Percentiles rank a stretch among this genome's conserved stretches.
Conservation (phyloP, 2,888 invertebrate genomes). For the Lutraria lutraria region DNA sequence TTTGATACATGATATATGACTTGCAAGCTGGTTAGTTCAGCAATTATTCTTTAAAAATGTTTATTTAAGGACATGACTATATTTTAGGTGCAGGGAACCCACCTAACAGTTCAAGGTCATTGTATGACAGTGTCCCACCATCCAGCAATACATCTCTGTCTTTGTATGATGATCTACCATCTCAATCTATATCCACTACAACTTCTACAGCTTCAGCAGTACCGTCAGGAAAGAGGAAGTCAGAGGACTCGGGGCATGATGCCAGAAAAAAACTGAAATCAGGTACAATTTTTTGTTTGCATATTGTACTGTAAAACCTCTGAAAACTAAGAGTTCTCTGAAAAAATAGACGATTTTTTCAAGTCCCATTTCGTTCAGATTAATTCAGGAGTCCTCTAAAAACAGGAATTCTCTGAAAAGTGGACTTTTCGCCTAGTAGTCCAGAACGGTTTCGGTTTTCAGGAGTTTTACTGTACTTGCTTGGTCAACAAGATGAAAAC, state of each 20-base stretch:
- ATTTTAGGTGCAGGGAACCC: neutral
- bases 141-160: slow-evolving; percentile 19
- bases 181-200: slow-evolving; percentile 34
- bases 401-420: too few relatives aligned
- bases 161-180: slow-evolving; percentile 56
- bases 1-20: neutral
- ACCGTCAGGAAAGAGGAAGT: slow-evolving; percentile 43
- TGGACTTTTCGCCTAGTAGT: too few relatives aligned
- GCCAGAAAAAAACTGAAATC: slow-evolving; percentile 46
- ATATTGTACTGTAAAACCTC: too few relatives aligned
- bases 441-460: too few relatives aligned
- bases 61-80: neutral
- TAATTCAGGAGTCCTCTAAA: too few relatives aligned
- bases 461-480: too few relatives aligned
- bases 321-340: too few relatives aligned
- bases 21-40: neutral
- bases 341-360: too few relatives aligned
- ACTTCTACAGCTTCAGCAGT: neutral
- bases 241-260: slow-evolving; percentile 25
- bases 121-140: neutral
- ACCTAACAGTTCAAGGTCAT: neutral
- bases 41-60: neutral
- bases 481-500: too few relatives aligned
- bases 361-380: too few relatives aligned
- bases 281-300: slow-evolving; percentile 18